Evolutionary conservation across 2,113 vertebrate species (phyloP).

Genomic region (Nannospalax galili): DNA sequence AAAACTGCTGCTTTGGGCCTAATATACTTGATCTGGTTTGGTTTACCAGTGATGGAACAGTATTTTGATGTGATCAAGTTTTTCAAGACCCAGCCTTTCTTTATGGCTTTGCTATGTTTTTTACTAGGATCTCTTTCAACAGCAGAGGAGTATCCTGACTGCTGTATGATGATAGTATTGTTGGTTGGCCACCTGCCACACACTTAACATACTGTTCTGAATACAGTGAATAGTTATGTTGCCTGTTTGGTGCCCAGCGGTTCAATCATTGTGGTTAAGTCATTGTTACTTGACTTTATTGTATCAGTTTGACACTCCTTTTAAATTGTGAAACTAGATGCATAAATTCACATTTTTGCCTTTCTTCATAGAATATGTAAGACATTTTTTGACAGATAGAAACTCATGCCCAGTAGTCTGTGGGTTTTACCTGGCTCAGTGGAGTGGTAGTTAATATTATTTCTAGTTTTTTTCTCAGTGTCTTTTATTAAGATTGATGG

Average conservation of each 20-base stretch:
- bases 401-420: slow-evolving; percentile 19
- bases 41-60: slow-evolving; percentile 25
- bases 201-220: not conserved
- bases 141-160: not conserved
- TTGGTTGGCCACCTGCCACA: not conserved
- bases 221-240: not conserved
- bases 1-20: slow-evolving; percentile 64
- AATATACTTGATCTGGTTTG: slow-evolving; percentile 60
- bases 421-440: slow-evolving; percentile 55
- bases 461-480: slow-evolving; percentile 77
- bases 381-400: slow-evolving; percentile 31
- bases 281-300: slow-evolving; percentile 25
- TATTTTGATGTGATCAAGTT: slow-evolving; percentile 75
- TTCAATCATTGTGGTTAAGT: not conserved
- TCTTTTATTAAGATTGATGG: slow-evolving; percentile 90
- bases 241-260: slow-evolving; percentile 3
- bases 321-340: slow-evolving; percentile 40
- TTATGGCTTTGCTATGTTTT: slow-evolving; percentile 60
- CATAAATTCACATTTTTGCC: slow-evolving; percentile 54
- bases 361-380: slow-evolving; percentile 54
- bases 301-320: slow-evolving; percentile 25
- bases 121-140: slow-evolving; percentile 42
- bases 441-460: slow-evolving; percentile 71
- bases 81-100: slow-evolving; percentile 61
- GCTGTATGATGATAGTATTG: not conserved